Base-by-base conservation (phyloP, 2,888 invertebrate genomes). In the Poecilobothrus nobilitatus region DNA sequence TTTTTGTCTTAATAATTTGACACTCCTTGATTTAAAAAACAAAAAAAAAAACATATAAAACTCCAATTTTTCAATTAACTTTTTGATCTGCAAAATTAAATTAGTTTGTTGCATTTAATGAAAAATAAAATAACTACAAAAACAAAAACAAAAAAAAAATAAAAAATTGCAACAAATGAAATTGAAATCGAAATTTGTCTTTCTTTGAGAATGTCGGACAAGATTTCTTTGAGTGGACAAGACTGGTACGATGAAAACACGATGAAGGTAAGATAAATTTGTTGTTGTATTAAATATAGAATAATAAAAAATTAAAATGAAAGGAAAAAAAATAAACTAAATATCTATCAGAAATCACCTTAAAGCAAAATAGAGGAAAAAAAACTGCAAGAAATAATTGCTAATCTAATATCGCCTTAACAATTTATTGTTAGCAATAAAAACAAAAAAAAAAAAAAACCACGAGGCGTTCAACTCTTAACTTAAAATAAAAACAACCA, bases 31-130 rank as follows among this genome's bases (percentile, higher is more conserved):
- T 53, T 53, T 53, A 5, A 53, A 53, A 53, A 27, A 27, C 2
- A 27, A 27, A 27, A 27, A 27, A 27, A 27, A 27, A 27, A 27
- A 27, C 27, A 27, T 27, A 27, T 27, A 27, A 27, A 53, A 53
- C 7, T 53, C n/a, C 53, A 53, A 53, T 53, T 53, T 53, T 53
- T 53, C 53, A 53, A 53, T 53, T 53, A 53, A 53, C 53, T 53
- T 53, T 53, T 53, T 53, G 53, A 53, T 53, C 53, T 53, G 53
- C 15, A 12, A 53, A 53, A 53, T 1, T 53, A 53, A 53, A 53
- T 53, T 53, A 15, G 53, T 53, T n/a, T 53, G 37, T 10, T 37
- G 37, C 37, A 37, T 37, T 37, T 37, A 37, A 37, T 37, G 12
- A 37, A 10, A 37, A 37, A 10, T 37, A 37, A 8, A 37, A 37